Conservation (phyloP, 2,797 vertebrate species). For the Lophius americanus region DNA sequence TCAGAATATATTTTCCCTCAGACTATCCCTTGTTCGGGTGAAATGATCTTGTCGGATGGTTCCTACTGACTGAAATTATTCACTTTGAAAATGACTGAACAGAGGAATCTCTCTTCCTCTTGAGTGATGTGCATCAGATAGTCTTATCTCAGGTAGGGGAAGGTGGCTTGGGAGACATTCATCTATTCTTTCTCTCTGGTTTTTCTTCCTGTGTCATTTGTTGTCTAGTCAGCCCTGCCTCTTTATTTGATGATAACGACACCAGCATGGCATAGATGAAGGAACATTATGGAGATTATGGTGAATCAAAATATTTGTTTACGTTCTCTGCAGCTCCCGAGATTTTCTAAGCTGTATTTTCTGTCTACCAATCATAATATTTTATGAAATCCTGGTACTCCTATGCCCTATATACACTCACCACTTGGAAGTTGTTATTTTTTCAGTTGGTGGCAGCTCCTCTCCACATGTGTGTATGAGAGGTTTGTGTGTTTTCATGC, state of each 20-base stretch:
- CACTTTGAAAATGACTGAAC: slow-evolving; percentile 64
- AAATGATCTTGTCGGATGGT: slow-evolving; percentile 35
- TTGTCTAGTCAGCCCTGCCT: slow-evolving; percentile 48
- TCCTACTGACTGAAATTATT: slow-evolving; percentile 45
- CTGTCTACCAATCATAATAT: neutral
- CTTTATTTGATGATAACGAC: slow-evolving; percentile 66
- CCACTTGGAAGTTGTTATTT: slow-evolving; percentile 25
- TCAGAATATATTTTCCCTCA: slow-evolving; percentile 16
- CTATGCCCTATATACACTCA: slow-evolving; percentile 10
- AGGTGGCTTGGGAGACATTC: slow-evolving; percentile 62
- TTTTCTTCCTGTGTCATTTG: slow-evolving; percentile 35
- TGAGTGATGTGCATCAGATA: slow-evolving; percentile 70
- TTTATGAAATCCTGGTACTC: slow-evolving; percentile 11
- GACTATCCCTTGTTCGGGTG: slow-evolving; percentile 13
- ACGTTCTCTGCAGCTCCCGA: neutral
- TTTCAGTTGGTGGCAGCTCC: slow-evolving; percentile 4
- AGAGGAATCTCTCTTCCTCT: slow-evolving; percentile 42
- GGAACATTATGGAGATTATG: slow-evolving; percentile 31
- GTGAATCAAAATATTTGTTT: slow-evolving; percentile 9
- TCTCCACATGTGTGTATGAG: slow-evolving; percentile 1
- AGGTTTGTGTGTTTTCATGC: slow-evolving; percentile 36
- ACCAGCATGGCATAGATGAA: slow-evolving; percentile 40
- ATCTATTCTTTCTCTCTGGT: slow-evolving; percentile 48
- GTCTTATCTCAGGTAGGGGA: slow-evolving; percentile 64
- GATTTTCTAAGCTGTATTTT: slow-evolving; percentile 5